These are phyloP conservation scores for Calephelis nemesis DNA, from an alignment of 1,140 invertebrate genomes.

Conservation along the genomic window DNA sequence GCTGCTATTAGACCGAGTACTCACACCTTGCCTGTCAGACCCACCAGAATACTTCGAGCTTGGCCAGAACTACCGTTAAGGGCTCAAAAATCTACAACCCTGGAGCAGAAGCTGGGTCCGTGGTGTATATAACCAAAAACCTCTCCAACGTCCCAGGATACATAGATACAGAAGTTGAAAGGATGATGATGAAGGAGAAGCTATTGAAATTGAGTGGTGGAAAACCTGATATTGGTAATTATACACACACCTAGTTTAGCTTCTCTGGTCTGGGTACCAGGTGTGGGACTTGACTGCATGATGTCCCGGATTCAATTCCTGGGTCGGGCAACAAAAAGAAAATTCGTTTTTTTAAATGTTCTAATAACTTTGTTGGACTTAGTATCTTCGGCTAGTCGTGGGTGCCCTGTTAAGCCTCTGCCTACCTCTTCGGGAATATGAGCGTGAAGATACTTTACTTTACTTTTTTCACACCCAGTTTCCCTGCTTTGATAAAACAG, in stretches of 20 bases:
- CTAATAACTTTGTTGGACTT: too few species aligned
- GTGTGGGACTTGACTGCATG: too few species aligned
- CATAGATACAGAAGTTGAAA: not conserved
- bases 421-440: too few species aligned
- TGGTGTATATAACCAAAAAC: not conserved
- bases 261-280: too few species aligned
- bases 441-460: too few species aligned
- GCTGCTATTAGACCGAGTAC: constrained; percentile 54
- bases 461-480: too few species aligned
- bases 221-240: not conserved
- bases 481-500: too few species aligned
- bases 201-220: not conserved
- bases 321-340: too few species aligned
- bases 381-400: too few species aligned
- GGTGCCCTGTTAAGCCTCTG: too few species aligned
- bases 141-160: not conserved
- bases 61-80: constrained; percentile 51
- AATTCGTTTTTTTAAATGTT: too few species aligned
- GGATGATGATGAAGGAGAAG: not conserved
- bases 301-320: too few species aligned
- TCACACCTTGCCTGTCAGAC: constrained; percentile 53
- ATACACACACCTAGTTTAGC: not conserved
- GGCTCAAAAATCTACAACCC: not conserved
- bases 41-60: constrained; percentile 70
- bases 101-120: not conserved